Evolutionary conservation across 2,888 invertebrate species (phyloP), one percentile per base, ranked within the genome.

Genomic region (Polyploca ridens): DNA sequence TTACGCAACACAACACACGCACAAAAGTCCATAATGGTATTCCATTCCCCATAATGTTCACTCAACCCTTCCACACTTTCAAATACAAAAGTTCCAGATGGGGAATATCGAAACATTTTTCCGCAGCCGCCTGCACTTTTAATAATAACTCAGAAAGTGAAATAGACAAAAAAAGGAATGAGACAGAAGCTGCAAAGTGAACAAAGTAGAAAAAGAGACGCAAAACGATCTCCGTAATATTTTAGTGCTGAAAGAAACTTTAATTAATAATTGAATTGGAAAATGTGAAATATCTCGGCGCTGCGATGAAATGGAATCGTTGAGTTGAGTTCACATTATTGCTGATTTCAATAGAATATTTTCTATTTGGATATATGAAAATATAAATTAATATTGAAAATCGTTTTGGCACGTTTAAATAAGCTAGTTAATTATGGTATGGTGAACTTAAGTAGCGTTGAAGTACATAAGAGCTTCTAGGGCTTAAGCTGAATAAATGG

Each of bases 251-350:
- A 27, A 41, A 66, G 59, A 67, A 70, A 71, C 44, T 67, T 70
- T 73, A 73, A 73, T 73, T 73, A 71, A 71, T 71, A 70, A 73
- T 66, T 70, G 67, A 63, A 71, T 64, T 62, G 41, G 66, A 69
- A 70, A 69, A 68, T 68, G 66, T 63, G 66, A 70, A 70, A 71
- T 71, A 70, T 67, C 69, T 68, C 54, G 59, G 62, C 61, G 62
- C 49, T 46, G 63, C 58, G 49, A 61, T 57, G 60, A 49, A 46
- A 60, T 58, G 33, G 58, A 58, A 62, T 63, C 8, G 16, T 19
- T 3, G 10, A 54, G 54, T 16, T 4, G 54, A 10, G 16, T 10
- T 7, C 16, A 16, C 54, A 19, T 49, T 0, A 1, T 10, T n/a
- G 46, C 46, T 7, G 10, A 10, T 54, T 10, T 49, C 5, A 49